Percentiles rank a stretch among this genome's conserved stretches.
phyloP scores from a whole-genome alignment of 30 jellyfish, hydroid and myxozoan species.

The Cassiopea xamachana region DNA sequence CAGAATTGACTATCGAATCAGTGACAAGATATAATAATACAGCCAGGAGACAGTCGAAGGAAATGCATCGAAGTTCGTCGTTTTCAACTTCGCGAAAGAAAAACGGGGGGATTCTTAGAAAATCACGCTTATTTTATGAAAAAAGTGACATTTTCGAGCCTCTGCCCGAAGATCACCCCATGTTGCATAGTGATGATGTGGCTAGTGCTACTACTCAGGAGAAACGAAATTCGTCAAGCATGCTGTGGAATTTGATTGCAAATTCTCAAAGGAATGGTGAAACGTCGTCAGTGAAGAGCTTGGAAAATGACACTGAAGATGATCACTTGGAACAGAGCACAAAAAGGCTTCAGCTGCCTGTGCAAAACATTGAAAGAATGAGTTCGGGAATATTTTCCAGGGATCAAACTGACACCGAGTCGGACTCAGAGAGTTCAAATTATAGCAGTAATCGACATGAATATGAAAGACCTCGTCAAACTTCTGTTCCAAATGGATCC shows the following conservation, averaged over 20 bases:
- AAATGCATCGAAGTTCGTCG: conserved; percentile 13
- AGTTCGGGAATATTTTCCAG: conserved; percentile 64
- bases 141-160: conserved; percentile 12
- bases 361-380: conserved; percentile 23
- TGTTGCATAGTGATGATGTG: not conserved
- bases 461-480: not conserved
- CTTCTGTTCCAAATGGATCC: not conserved
- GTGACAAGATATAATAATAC: not conserved
- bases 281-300: not conserved
- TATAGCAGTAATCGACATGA: not conserved
- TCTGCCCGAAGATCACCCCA: conserved; percentile 20
- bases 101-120: not conserved
- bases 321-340: not conserved
- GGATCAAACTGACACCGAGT: conserved; percentile 28
- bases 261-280: conserved; percentile 19
- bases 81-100: conserved; percentile 17
- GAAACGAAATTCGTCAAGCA: conserved; percentile 27
- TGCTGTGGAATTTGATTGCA: conserved; percentile 58
- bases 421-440: conserved; percentile 22
- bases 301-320: not conserved
- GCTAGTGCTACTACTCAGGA: not conserved
- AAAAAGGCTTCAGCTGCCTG: conserved; percentile 13
- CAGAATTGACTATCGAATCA: not conserved
- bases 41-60: not conserved
- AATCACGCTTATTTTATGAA: not conserved